Percentiles rank a stretch among this genome's conserved stretches.
Conservation (phyloP, 2,797 vertebrate genomes). For the Glossophaga mutica region DNA sequence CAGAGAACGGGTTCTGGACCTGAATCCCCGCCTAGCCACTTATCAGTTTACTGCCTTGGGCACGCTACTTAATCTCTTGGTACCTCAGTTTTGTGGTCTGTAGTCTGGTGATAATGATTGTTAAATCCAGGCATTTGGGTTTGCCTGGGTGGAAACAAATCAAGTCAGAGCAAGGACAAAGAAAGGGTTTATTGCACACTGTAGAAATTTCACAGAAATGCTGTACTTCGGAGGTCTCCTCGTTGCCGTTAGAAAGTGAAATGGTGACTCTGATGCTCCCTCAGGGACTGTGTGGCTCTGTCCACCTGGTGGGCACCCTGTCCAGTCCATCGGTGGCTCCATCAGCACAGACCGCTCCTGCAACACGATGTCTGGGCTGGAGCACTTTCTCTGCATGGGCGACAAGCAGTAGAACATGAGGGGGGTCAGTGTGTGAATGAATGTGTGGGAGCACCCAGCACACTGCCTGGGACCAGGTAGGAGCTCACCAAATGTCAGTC, state of each 20-base stretch:
- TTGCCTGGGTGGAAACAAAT: background rate
- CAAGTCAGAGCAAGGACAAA: background rate
- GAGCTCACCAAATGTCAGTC: background rate
- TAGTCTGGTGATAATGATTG: background rate
- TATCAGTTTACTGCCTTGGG: background rate
- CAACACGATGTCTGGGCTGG: background rate
- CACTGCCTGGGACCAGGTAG: background rate
- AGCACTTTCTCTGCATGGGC: background rate
- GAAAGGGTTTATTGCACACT: background rate
- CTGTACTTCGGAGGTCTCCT: background rate
- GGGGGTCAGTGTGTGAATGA: rapidly evolving
- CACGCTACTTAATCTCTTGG: background rate
- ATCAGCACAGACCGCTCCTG: background rate
- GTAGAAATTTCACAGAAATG: background rate
- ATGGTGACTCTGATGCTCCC: background rate
- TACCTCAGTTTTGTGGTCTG: background rate
- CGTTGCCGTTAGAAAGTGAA: background rate
- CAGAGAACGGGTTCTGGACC: background rate
- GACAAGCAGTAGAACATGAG: background rate
- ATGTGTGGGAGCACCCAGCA: background rate
- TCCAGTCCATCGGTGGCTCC: background rate
- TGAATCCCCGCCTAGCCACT: background rate
- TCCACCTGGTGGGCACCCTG: background rate
- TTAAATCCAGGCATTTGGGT: constrained; percentile 18
- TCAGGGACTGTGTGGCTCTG: background rate